phyloP scores from a whole-genome alignment of 1,140 invertebrate genomes.

The Drosophila elegans region DNA sequence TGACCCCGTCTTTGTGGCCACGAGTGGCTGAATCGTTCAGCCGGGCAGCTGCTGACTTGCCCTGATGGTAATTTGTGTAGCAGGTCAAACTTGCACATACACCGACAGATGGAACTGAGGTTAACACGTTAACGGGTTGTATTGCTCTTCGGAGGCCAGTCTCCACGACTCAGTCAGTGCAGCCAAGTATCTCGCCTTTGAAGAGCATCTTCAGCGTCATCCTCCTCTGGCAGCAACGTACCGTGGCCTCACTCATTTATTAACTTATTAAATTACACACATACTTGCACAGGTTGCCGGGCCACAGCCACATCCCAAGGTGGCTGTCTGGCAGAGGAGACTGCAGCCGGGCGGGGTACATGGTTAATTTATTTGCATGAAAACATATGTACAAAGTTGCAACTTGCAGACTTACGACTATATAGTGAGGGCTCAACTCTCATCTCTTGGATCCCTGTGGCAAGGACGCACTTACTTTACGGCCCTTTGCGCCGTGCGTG shows the following conservation, averaged over 20 bases:
- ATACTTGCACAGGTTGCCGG: conserved; percentile 17
- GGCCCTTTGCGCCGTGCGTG: conserved; percentile 18
- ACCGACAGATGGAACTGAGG: conserved; percentile 11
- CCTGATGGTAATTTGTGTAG: conserved; percentile 2
- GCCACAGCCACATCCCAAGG: neutral
- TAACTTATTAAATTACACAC: conserved; percentile 62
- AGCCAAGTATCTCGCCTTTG: neutral
- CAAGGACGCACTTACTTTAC: conserved; percentile 11
- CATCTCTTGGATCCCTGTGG: neutral
- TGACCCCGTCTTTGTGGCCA: neutral
- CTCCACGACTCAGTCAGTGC: no score
- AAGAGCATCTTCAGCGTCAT: neutral
- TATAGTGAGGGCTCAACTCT: neutral
- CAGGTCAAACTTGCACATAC: neutral
- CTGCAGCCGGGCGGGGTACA: no score
- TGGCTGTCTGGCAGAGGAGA: no score
- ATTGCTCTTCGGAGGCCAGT: no score
- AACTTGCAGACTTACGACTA: neutral
- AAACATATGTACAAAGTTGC: conserved; percentile 36
- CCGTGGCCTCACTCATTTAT: conserved; percentile 30
- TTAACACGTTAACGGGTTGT: neutral
- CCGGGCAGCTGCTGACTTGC: neutral
- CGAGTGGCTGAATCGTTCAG: no score
- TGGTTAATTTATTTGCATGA: conserved; percentile 51
- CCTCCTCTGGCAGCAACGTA: neutral